A percentile compares a stretch with the other conserved stretches of the same genome.
Evolutionary conservation across 2,888 invertebrate genomes (phyloP).

Genomic region (Mellilla xanthometata): DNA sequence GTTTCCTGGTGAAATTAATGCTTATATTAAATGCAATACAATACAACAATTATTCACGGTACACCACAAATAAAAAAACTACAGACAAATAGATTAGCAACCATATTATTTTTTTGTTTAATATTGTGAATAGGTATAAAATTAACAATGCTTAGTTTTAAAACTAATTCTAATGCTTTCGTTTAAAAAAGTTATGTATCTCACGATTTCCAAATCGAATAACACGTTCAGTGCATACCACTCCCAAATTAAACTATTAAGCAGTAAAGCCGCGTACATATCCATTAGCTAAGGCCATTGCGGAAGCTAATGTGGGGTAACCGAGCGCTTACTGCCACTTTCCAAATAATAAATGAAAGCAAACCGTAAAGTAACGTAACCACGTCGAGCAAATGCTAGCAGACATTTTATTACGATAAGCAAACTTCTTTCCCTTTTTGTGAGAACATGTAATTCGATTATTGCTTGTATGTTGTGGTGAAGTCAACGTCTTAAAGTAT

Average conservation of each 20-base stretch:
- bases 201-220: background rate
- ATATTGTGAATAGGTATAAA: too few relatives aligned
- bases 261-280: slow-evolving; percentile 12
- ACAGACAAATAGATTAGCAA: too few relatives aligned
- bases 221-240: background rate
- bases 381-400: slow-evolving; percentile 25
- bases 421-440: slow-evolving; percentile 25
- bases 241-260: slow-evolving; percentile 6
- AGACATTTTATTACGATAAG: slow-evolving; percentile 26
- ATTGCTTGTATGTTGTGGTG: slow-evolving; percentile 18
- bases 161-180: too few relatives aligned
- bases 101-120: too few relatives aligned
- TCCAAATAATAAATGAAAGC: slow-evolving; percentile 38
- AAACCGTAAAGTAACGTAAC: slow-evolving; percentile 25
- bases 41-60: too few relatives aligned
- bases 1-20: slow-evolving; percentile 54
- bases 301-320: slow-evolving; percentile 21
- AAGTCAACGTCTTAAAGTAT: slow-evolving; percentile 35
- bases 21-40: slow-evolving; percentile 57
- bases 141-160: too few relatives aligned
- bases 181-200: too few relatives aligned
- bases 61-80: too few relatives aligned
- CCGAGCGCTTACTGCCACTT: slow-evolving; percentile 29
- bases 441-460: slow-evolving; percentile 12
- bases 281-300: slow-evolving; percentile 17